phyloP scores from a whole-genome alignment of 1,140 invertebrate species.

The Drosophila takahashii region DNA sequence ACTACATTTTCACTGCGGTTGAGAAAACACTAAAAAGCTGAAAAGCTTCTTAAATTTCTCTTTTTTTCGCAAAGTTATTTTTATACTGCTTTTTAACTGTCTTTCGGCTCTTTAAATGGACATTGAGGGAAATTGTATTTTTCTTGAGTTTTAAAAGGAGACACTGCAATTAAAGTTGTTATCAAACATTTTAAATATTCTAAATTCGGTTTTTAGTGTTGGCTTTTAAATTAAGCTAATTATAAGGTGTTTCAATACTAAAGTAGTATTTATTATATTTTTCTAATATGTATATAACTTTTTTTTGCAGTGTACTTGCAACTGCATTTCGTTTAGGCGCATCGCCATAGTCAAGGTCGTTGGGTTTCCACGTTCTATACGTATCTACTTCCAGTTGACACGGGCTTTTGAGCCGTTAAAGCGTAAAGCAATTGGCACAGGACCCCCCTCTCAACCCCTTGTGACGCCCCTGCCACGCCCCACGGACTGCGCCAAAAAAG shows the following conservation, averaged over 20 bases:
- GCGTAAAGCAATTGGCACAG: conserved; percentile 65
- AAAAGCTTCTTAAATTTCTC: not conserved
- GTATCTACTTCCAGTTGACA: conserved; percentile 29
- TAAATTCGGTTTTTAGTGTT: no score
- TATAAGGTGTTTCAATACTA: no score
- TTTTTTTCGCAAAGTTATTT: not conserved
- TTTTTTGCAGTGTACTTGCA: conserved; percentile 14
- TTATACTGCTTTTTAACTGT: not conserved
- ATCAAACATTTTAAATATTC: no score
- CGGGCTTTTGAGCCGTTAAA: conserved; percentile 52
- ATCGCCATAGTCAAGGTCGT: conserved; percentile 51
- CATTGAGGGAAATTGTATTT: not conserved
- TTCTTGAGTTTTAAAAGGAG: no score
- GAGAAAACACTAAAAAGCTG: conserved; percentile 1
- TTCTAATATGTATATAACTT: not conserved
- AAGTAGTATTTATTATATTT: no score
- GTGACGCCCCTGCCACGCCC: not conserved
- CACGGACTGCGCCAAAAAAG: conserved; percentile 6
- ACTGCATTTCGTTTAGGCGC: conserved; percentile 59
- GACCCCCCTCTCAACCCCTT: conserved; percentile 10
- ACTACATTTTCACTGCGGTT: not conserved
- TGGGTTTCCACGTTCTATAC: conserved; percentile 9
- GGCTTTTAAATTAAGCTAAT: no score
- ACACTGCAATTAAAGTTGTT: no score
- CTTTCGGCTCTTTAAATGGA: conserved; percentile 2